Conservation (phyloP, 2,113 vertebrate genomes). For the Triplophysa siluroides region DNA sequence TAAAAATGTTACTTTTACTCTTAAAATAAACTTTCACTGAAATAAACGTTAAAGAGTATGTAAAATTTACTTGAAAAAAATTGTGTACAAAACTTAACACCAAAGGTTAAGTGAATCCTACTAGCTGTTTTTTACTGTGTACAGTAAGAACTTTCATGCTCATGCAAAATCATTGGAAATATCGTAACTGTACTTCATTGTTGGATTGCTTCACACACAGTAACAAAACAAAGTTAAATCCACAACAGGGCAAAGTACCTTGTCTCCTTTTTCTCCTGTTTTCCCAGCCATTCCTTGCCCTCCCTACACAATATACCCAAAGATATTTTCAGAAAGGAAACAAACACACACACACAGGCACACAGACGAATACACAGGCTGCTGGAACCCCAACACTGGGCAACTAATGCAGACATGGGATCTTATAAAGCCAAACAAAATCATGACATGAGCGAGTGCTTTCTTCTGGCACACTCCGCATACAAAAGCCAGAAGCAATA, state of each 20-base stretch:
- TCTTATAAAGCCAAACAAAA: not conserved
- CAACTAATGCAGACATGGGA: not conserved
- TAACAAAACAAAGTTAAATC: not conserved
- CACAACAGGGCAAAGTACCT: conserved; percentile 43
- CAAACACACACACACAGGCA: conserved; percentile 22
- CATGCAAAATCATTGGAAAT: too few relatives aligned
- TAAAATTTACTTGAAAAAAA: too few relatives aligned
- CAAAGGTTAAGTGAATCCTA: too few relatives aligned
- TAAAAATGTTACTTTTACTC: too few relatives aligned
- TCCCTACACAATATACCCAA: conserved; percentile 47
- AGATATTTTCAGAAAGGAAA: conserved; percentile 30
- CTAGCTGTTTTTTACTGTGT: too few relatives aligned
- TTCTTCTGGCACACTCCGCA: conserved; percentile 12
- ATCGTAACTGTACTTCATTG: too few relatives aligned
- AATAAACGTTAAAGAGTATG: too few relatives aligned
- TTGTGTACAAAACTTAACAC: too few relatives aligned
- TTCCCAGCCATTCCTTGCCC: conserved; percentile 42
- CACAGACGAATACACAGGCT: conserved; percentile 14
- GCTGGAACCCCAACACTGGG: not conserved
- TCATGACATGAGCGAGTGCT: not conserved
- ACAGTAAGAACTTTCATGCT: too few relatives aligned
- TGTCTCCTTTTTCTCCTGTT: conserved; percentile 48
- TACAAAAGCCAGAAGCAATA: conserved; percentile 11
- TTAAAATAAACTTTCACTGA: too few relatives aligned
- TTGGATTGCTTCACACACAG: too few relatives aligned